These are phyloP conservation scores for Lymantria monacha DNA, from an alignment of 2,888 invertebrate species.

Conservation along the genomic window DNA sequence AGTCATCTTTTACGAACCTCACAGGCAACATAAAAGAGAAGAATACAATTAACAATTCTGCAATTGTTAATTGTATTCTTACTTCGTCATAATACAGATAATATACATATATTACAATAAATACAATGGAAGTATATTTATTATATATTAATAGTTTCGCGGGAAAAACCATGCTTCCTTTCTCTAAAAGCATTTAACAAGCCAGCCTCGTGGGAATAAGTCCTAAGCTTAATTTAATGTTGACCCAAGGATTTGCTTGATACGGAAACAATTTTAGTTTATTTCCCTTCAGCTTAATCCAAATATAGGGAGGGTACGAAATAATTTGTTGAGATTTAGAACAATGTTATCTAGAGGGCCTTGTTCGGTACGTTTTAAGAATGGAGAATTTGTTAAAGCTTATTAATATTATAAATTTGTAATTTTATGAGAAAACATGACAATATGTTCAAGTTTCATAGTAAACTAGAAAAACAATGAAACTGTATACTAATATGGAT, in stretches of 20 bases:
- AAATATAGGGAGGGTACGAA: slow-evolving; percentile 3
- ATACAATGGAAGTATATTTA: no score
- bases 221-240: slow-evolving; percentile 35
- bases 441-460: no score
- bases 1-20: no score
- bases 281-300: slow-evolving; percentile 15
- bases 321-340: slow-evolving; percentile 1
- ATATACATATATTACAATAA: no score
- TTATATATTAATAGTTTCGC: slow-evolving; percentile 14
- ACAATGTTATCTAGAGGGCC: background rate
- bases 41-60: no score
- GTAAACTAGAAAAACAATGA: no score
- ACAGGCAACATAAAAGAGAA: no score
- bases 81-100: no score
- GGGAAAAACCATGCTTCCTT: slow-evolving; percentile 17
- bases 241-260: slow-evolving; percentile 24
- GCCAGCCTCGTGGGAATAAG: slow-evolving; percentile 22
- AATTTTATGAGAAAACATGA: no score
- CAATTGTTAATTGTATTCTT: no score
- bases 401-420: no score
- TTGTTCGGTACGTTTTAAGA: background rate
- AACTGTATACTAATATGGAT: no score
- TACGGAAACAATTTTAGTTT: slow-evolving; percentile 19
- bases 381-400: background rate
- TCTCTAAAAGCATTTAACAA: slow-evolving; percentile 29